Conservation (phyloP, 2,888 invertebrate species). For the Pseudococcus longispinus region DNA sequence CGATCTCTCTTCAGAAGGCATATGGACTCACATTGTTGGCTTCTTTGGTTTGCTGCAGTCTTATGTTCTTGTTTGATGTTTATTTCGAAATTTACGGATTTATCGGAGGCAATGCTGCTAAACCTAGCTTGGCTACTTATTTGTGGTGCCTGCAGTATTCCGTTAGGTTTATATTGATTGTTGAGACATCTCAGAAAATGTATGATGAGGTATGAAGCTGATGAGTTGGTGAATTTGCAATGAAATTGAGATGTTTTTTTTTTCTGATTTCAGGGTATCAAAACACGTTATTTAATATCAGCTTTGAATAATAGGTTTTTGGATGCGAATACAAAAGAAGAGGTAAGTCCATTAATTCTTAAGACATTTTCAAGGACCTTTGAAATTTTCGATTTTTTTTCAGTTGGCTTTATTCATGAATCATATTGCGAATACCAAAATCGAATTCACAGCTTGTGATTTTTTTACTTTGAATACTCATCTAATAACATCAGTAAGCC, state of each 20-base stretch:
- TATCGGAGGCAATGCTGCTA: background rate
- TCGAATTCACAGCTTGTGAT: constrained; percentile 61
- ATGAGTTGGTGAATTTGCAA: background rate
- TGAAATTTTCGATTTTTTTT: constrained; percentile 58
- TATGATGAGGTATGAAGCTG: constrained; percentile 54
- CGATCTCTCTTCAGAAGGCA: constrained; percentile 9
- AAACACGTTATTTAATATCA: constrained; percentile 58
- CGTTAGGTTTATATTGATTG: constrained; percentile 48
- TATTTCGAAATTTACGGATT: constrained; percentile 55
- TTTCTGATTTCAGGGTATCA: constrained; percentile 57
- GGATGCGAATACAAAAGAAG: constrained; percentile 58
- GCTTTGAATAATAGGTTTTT: constrained; percentile 58
- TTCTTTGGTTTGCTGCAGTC: constrained; percentile 38
- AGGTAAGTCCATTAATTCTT: constrained; percentile 56
- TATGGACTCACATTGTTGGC: constrained; percentile 31
- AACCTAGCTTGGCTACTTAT: constrained; percentile 48
- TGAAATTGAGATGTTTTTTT: background rate
- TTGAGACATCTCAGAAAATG: constrained; percentile 52
- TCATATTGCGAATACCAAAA: constrained; percentile 60
- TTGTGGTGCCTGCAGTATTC: constrained; percentile 57
- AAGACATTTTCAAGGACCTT: background rate
- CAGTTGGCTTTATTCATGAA: constrained; percentile 62
- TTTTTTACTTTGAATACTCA: constrained; percentile 61
- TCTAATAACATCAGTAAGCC: constrained; percentile 61
- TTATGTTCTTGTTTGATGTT: constrained; percentile 54